Evolutionary conservation across 2,113 vertebrate genomes (phyloP), one percentile per base, ranked within the genome.

Genomic region (Hymenochirus boettgeri): DNA sequence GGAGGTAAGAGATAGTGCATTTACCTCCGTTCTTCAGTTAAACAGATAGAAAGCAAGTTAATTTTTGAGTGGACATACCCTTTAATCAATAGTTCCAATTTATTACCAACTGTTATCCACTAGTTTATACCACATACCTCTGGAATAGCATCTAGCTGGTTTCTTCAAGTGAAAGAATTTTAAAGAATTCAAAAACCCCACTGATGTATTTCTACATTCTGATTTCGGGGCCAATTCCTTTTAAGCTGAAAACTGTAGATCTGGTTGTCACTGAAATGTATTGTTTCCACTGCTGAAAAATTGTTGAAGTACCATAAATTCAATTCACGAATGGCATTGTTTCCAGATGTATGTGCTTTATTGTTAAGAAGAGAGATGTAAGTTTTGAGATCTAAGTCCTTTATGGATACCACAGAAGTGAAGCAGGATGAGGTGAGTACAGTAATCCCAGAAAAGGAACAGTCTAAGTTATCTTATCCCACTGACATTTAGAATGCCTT

Each of bases 81-180:
- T n/a, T n/a, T n/a, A n/a, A n/a, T n/a, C n/a, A n/a, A n/a, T n/a
- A n/a, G n/a, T n/a, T n/a, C n/a, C n/a, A n/a, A n/a, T n/a, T n/a
- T n/a, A n/a, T n/a, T n/a, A n/a, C n/a, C n/a, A n/a, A n/a, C n/a
- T n/a, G n/a, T n/a, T n/a, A n/a, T n/a, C n/a, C 4, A 9, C 33
- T 35, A 35, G 33, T 35, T 8, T 35, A 26, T 55, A 8, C 10
- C 33, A 69, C 92, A 93, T 82, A 96, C 93, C 92, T 74, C 66
- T n/a, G 92, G 92, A 69, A 90, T 60, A 25, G 51, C n/a, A 1
- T 61, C 69, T 2, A 96, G 87, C 24, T 79, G 78, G 76, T 96
- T 95, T 78, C n/a, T 70, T 87, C 85, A 62, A 79, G 69, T 73
- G 83, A 87, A 23, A 95, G 62, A 59, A 83, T 42, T 72, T 77